Evolutionary conservation across 2,797 vertebrate species (phyloP).

Genomic region (Rhinella marina): DNA sequence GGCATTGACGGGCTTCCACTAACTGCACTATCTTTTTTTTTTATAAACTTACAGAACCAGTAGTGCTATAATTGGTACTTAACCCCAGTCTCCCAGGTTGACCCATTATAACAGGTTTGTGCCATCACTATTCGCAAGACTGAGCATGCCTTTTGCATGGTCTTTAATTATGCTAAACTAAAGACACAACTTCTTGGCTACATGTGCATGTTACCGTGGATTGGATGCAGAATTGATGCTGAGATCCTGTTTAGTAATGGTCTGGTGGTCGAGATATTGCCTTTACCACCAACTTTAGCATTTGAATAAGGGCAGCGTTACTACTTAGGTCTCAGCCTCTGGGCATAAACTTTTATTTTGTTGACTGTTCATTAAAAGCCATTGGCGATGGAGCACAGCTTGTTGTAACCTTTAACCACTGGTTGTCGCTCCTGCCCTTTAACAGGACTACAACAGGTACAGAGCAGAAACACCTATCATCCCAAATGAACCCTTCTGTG

Average conservation of each 20-base stretch:
- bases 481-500: conserved; percentile 19
- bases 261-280: neutral
- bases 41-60: conserved; percentile 36
- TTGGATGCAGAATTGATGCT: conserved; percentile 1
- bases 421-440: conserved; percentile 8
- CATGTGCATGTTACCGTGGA: conserved; percentile 22
- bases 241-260: conserved; percentile 27
- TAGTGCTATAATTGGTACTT: conserved; percentile 39
- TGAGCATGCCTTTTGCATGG: conserved; percentile 48
- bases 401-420: conserved; percentile 11
- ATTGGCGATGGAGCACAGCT: neutral
- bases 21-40: conserved; percentile 46
- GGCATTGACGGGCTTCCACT: conserved; percentile 26
- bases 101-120: conserved; percentile 50
- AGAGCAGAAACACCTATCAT: conserved; percentile 3
- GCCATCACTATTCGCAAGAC: conserved; percentile 25
- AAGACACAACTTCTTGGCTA: conserved; percentile 20
- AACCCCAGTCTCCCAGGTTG: conserved; percentile 33
- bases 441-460: conserved; percentile 2
- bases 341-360: neutral
- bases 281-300: neutral
- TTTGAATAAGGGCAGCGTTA: neutral
- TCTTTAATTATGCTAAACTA: conserved; percentile 22
- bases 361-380: neutral
- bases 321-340: conserved; percentile 20